A percentile compares a stretch with the other conserved stretches of the same genome.
These are phyloP conservation scores for Sinhomidia bicolor DNA, from an alignment of 2,888 invertebrate species.

Conservation along the genomic window DNA sequence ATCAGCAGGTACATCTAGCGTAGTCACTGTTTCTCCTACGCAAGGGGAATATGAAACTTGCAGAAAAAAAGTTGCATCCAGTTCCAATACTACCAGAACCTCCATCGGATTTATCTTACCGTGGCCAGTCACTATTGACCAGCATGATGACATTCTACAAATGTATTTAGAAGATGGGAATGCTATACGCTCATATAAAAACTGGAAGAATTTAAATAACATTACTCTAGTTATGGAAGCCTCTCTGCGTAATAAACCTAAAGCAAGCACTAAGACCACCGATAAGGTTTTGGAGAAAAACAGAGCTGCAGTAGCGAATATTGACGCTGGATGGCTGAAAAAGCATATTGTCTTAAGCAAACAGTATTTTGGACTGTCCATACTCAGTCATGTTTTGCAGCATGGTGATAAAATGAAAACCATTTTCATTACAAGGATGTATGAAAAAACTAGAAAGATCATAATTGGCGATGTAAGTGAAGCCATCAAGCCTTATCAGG, in stretches of 20 bases:
- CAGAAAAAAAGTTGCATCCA: not conserved
- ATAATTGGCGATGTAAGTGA: not conserved
- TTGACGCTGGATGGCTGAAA: not conserved
- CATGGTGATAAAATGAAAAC: not conserved
- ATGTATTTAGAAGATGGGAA: too few species aligned
- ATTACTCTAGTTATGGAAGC: not conserved
- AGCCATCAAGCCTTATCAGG: too few species aligned
- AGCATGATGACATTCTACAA: not conserved
- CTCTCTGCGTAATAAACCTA: not conserved
- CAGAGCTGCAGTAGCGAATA: not conserved
- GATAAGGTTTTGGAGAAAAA: not conserved
- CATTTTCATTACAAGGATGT: not conserved
- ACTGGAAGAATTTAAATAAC: not conserved
- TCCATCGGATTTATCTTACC: not conserved
- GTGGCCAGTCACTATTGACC: not conserved
- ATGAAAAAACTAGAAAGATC: not conserved
- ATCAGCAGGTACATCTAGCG: too few species aligned
- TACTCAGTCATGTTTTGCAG: not conserved
- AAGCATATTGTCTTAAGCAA: not conserved
- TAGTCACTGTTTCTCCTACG: too few species aligned
- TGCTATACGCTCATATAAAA: too few species aligned
- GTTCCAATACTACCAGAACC: too few species aligned
- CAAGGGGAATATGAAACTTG: not conserved
- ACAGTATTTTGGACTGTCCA: not conserved
- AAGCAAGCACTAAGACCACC: too few species aligned